Conservation (phyloP, 35 echinoderm and acorn worm genomes). For the Patiria miniata region DNA sequence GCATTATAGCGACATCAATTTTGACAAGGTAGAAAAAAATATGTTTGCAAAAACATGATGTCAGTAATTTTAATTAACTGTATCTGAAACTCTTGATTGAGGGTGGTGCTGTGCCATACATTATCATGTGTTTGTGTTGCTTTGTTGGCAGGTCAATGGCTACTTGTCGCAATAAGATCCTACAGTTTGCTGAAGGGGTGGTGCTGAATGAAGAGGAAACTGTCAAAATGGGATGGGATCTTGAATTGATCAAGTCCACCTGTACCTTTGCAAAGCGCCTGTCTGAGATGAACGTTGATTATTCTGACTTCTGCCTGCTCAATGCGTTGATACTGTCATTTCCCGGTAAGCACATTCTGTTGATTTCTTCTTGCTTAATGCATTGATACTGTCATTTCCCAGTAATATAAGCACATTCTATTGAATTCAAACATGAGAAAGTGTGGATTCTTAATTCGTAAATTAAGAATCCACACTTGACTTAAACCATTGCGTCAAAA, state of each 20-base stretch:
- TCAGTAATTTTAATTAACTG: too few relatives aligned
- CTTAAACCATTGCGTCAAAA: too few relatives aligned
- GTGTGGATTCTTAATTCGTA: too few relatives aligned
- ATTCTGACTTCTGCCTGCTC: conserved; percentile 62
- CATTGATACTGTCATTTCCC: background rate
- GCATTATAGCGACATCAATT: too few relatives aligned
- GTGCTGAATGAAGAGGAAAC: conserved; percentile 38
- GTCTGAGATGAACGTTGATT: conserved; percentile 37
- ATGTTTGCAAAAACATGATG: too few relatives aligned
- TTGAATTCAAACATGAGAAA: background rate
- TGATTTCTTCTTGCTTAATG: too few relatives aligned
- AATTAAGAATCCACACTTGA: too few relatives aligned
- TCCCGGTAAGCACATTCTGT: conserved; percentile 48
- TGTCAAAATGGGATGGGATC: conserved; percentile 62
- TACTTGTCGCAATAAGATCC: background rate
- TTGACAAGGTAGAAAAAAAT: too few relatives aligned
- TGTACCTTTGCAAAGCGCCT: conserved; percentile 51
- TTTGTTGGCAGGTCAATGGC: conserved; percentile 52
- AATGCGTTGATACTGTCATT: conserved; percentile 57
- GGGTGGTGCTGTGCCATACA: too few relatives aligned
- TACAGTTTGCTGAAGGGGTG: conserved; percentile 42
- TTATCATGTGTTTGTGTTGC: background rate
- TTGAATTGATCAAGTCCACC: conserved; percentile 39
- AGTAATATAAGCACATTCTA: background rate
- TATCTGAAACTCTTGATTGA: background rate